A percentile compares a stretch with the other conserved stretches of the same genome.
Evolutionary conservation across 2,797 vertebrate species (phyloP).

Genomic region (Neosalanx taihuensis): DNA sequence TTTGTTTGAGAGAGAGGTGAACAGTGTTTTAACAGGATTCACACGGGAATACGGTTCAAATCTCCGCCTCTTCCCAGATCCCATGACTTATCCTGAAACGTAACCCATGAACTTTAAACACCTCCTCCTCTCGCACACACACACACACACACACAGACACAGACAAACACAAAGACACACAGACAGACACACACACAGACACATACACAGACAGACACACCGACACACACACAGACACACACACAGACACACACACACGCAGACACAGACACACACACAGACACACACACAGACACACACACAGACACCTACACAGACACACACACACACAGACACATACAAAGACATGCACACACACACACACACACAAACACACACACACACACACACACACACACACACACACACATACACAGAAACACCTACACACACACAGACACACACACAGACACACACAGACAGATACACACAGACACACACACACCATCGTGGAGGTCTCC

Average conservation of each 20-base stretch:
- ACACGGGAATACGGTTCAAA: slow-evolving; percentile 16
- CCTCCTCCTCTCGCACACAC: slow-evolving; percentile 4
- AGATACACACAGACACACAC: slow-evolving; percentile 32
- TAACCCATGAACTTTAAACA: neutral
- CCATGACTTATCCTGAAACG: no score
- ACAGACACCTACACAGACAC: slow-evolving; percentile 3
- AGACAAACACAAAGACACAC: no score
- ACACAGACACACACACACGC: no score
- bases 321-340: slow-evolving; percentile 8
- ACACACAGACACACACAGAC: slow-evolving; percentile 14
- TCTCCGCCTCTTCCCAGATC: neutral
- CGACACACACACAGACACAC: no score
- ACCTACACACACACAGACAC: slow-evolving; percentile 14
- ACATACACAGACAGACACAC: no score
- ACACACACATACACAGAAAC: neutral
- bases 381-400: slow-evolving; percentile 2
- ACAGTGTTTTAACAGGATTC: slow-evolving; percentile 30
- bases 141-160: neutral
- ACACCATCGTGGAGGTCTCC: slow-evolving; percentile 91
- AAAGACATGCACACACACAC: slow-evolving; percentile 12
- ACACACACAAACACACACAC: slow-evolving; percentile 7
- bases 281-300: neutral
- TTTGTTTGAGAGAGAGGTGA: neutral
- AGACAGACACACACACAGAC: no score
- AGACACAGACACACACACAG: no score